A percentile compares a stretch with the other conserved stretches of the same genome.
Evolutionary conservation across 2,888 invertebrate genomes (phyloP).

Genomic region (Eilema griseolum): DNA sequence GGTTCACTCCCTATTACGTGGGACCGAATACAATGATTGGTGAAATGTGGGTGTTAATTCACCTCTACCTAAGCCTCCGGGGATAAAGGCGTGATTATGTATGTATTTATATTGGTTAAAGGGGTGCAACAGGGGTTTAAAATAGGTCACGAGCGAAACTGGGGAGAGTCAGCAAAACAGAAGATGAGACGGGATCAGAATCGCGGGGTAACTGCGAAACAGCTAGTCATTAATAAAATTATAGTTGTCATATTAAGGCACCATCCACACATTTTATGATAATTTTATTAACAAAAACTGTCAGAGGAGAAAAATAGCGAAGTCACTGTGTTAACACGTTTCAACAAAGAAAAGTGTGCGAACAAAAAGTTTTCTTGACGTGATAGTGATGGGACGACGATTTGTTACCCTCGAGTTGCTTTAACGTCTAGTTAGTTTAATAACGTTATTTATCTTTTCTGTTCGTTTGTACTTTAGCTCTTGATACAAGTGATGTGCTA

Average conservation of each 20-base stretch:
- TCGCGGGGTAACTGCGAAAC: no score
- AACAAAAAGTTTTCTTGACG: slow-evolving; percentile 37
- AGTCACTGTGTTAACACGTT: slow-evolving; percentile 25
- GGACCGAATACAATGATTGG: no score
- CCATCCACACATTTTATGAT: slow-evolving; percentile 8
- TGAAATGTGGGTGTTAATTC: no score
- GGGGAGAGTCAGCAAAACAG: no score
- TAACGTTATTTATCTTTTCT: not conserved
- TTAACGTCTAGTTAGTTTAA: not conserved
- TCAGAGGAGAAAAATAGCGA: slow-evolving; percentile 12
- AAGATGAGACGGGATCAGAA: no score
- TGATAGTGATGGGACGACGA: slow-evolving; percentile 37
- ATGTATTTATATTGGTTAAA: no score
- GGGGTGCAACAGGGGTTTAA: no score
- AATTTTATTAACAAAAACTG: slow-evolving; percentile 12
- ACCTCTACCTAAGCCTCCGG: no score
- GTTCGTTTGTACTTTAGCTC: not conserved
- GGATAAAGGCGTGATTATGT: no score
- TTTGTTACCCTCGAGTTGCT: slow-evolving; percentile 34
- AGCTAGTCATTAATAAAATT: not conserved
- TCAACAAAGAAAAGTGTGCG: slow-evolving; percentile 24
- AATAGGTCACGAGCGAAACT: no score
- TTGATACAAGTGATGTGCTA: not conserved
- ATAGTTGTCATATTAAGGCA: not conserved
- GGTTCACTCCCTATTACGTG: no score